Base-by-base conservation (phyloP, 2,888 invertebrate genomes). In the Cactoblastis cactorum region DNA sequence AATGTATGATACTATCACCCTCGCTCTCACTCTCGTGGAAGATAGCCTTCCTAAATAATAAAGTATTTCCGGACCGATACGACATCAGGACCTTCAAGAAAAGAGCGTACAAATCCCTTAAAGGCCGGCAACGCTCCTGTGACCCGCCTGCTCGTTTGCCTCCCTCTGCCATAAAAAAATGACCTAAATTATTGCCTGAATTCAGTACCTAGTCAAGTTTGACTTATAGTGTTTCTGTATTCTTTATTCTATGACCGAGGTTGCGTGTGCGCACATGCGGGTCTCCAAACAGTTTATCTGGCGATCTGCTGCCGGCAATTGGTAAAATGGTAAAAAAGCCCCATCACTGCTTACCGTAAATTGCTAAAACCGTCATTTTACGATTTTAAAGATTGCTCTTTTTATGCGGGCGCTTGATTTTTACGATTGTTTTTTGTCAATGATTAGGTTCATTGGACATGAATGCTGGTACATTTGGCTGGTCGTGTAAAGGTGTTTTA, bases 241-340 rank as follows among this genome's bases (percentile, higher is more conserved):
- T 5, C 1, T 9, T 55, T 70, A 49, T 39, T 77, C 76, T 77
- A 55, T 80, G 76, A 2, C 43, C 50, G 48, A 53, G 56, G 74
- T 86, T 86, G 86, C 86, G 86, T 86, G 86, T 45, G 77, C 83
- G 81, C 84, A 82, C 71, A 86, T 86, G 86, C 86, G 86, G 86
- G 86, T 68, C 63, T 73, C 67, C 67, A 67, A 59, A 61, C 71
- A 65, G 62, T 74, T 80, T 84, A 85, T 86, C 85, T 67, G 57
- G 63, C 67, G 76, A 82, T 83, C 84, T 80, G 52, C 63, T 70
- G 74, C 73, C 74, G 67, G 60, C 77, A 69, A n/a, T n/a, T n/a
- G n/a, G 73, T 74, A 83, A 86, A 87, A 87, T 86, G 87, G 80
- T 85, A 85, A 86, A 84, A 85, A 83, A 77, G 72, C 58, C 77